A percentile compares a stretch with the other conserved stretches of the same genome.
Conservation (phyloP, 2,113 vertebrate species). For the Symphodus melops region DNA sequence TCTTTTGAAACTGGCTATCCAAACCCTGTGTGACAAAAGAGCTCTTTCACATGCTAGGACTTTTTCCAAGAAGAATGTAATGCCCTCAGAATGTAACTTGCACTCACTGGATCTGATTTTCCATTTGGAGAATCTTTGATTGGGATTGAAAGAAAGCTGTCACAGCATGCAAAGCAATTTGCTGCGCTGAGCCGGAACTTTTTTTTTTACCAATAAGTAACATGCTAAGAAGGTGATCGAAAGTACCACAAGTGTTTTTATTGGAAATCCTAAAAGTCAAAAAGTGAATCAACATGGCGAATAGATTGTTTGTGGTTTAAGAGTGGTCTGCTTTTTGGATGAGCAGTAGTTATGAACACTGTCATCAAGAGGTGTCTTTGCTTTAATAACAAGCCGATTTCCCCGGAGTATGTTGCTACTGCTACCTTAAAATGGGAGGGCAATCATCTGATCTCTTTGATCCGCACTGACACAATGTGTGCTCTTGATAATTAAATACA, state of each 20-base stretch:
- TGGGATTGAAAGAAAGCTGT: background rate
- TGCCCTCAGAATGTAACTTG: background rate
- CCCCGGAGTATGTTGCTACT: too few relatives aligned
- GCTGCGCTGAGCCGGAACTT: background rate
- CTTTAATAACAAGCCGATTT: too few relatives aligned
- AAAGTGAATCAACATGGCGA: too few relatives aligned
- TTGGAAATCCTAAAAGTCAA: background rate
- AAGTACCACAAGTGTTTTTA: background rate
- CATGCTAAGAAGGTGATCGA: background rate
- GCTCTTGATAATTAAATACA: too few relatives aligned
- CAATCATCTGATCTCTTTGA: too few relatives aligned
- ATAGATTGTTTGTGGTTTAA: too few relatives aligned
- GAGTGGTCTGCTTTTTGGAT: too few relatives aligned
- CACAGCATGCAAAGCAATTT: background rate
- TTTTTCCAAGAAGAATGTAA: background rate
- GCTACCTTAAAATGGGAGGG: too few relatives aligned
- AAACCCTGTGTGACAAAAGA: too few relatives aligned
- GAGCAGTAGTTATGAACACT: background rate
- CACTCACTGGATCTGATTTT: background rate
- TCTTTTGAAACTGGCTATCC: too few relatives aligned
- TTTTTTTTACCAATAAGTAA: background rate
- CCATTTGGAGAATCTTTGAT: background rate
- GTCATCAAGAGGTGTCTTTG: background rate
- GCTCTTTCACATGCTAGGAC: too few relatives aligned
- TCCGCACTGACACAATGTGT: too few relatives aligned